phyloP scores from a whole-genome alignment of 64 coral and sea anemone genomes.

The Stichodactyla helianthus region DNA sequence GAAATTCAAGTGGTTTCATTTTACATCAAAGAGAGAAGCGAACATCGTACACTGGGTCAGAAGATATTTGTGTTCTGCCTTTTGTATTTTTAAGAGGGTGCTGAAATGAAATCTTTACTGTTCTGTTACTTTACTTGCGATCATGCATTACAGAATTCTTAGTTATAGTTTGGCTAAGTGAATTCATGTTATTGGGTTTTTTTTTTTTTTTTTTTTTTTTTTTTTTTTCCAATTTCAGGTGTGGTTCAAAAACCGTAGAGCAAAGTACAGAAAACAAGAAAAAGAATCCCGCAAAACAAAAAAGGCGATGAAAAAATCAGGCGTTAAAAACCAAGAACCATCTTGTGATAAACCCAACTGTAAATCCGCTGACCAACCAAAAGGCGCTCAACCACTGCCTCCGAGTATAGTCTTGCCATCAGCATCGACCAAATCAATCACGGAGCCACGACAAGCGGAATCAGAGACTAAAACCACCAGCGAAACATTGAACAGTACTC shows the following conservation, averaged over 20 bases:
- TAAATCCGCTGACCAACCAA: constrained; percentile 1
- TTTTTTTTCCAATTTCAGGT: constrained; percentile 21
- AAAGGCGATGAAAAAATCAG: neutral
- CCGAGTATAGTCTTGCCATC: constrained; percentile 25
- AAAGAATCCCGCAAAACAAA: constrained; percentile 7
- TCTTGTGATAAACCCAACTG: neutral
- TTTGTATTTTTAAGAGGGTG: too few relatives aligned
- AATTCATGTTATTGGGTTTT: too few relatives aligned
- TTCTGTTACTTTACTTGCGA: too few relatives aligned
- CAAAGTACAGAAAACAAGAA: constrained; percentile 64
- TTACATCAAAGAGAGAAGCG: too few relatives aligned
- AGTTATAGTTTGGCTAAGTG: too few relatives aligned
- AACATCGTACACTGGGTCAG: too few relatives aligned
- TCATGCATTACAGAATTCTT: too few relatives aligned
- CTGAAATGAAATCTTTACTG: too few relatives aligned
- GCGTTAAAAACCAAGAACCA: neutral
- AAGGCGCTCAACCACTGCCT: constrained; percentile 1
- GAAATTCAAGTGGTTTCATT: too few relatives aligned
- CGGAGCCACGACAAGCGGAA: neutral
- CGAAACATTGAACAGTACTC: neutral
- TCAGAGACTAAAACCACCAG: neutral
- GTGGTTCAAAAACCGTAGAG: constrained; percentile 67
- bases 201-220: too few relatives aligned
- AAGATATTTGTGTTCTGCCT: too few relatives aligned
- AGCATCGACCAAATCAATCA: neutral